Evolutionary conservation across 2,113 vertebrate genomes (phyloP).

Genomic region (Callionymus lyra): DNA sequence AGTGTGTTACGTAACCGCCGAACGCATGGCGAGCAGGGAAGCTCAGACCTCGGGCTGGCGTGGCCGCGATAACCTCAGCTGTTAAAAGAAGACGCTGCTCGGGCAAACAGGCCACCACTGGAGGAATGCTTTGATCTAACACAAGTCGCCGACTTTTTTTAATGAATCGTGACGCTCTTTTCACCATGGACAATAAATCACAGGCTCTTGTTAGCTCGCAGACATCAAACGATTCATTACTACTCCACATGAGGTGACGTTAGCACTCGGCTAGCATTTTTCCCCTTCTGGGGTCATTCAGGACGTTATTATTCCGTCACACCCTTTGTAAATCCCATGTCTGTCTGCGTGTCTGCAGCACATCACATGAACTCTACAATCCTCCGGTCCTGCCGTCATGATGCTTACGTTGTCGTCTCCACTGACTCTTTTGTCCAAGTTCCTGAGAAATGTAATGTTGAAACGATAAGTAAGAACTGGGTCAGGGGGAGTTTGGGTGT

Average conservation of each 20-base stretch:
- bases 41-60: too few species aligned
- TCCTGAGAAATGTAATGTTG: too few species aligned
- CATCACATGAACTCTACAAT: slow-evolving; percentile 30
- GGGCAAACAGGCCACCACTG: slow-evolving; percentile 16
- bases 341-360: slow-evolving; percentile 36
- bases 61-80: too few species aligned
- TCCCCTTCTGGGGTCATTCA: slow-evolving; percentile 25
- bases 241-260: slow-evolving; percentile 12
- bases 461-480: too few species aligned
- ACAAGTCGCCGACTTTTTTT: background rate
- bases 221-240: background rate
- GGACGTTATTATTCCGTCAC: slow-evolving; percentile 38
- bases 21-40: slow-evolving; percentile 13
- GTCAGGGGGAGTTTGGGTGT: too few species aligned
- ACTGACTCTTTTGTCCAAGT: too few species aligned
- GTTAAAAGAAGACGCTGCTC: slow-evolving; percentile 16
- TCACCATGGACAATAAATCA: too few species aligned
- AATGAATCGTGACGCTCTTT: too few species aligned
- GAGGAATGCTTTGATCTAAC: slow-evolving; percentile 26
- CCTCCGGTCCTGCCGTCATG: background rate
- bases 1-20: slow-evolving; percentile 32
- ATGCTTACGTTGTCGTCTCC: too few species aligned
- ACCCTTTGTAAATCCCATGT: slow-evolving; percentile 30
- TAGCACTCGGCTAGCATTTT: slow-evolving; percentile 37
- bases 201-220: background rate